These are phyloP conservation scores for Ophion slaviceki DNA, from an alignment of 2,888 invertebrate species.

Conservation along the genomic window DNA sequence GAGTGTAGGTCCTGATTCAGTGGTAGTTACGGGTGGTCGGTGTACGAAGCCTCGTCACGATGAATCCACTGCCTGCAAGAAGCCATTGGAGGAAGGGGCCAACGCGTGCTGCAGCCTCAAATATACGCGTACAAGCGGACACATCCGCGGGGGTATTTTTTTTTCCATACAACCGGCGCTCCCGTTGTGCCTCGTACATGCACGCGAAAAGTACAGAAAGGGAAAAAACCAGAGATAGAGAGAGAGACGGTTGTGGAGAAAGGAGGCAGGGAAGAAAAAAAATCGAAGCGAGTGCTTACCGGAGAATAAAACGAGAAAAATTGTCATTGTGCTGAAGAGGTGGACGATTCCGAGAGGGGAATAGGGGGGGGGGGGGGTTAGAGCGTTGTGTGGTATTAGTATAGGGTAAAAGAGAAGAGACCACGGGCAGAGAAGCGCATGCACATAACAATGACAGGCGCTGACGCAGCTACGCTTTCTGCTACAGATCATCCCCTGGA, in stretches of 20 bases:
- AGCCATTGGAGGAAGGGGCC: not conserved
- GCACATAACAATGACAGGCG: conserved; percentile 83
- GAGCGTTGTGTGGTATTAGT: conserved; percentile 28
- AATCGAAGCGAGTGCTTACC: conserved; percentile 77
- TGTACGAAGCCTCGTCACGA: conserved; percentile 16
- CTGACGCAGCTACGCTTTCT: conserved; percentile 81
- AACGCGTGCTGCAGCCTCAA: not conserved
- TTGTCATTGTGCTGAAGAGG: conserved; percentile 83
- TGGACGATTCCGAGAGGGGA: conserved; percentile 64
- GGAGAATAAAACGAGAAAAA: conserved; percentile 83
- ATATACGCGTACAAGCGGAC: conserved; percentile 7
- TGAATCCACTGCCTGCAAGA: conserved; percentile 10
- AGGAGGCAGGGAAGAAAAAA: conserved; percentile 31
- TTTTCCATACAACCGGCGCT: not conserved
- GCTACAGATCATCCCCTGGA: conserved; percentile 83
- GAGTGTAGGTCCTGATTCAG: not conserved
- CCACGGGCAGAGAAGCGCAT: conserved; percentile 59
- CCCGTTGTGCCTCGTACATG: conserved; percentile 9
- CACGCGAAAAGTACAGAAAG: conserved; percentile 33
- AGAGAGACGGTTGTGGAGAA: conserved; percentile 29
- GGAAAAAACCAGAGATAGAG: conserved; percentile 47
- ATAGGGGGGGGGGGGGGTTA: conserved; percentile 18
- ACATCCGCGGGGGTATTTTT: conserved; percentile 8
- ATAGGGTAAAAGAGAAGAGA: conserved; percentile 37
- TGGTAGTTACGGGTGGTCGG: conserved; percentile 2